Conservation (phyloP, 2,113 vertebrate species). For the Pantherophis guttatus region DNA sequence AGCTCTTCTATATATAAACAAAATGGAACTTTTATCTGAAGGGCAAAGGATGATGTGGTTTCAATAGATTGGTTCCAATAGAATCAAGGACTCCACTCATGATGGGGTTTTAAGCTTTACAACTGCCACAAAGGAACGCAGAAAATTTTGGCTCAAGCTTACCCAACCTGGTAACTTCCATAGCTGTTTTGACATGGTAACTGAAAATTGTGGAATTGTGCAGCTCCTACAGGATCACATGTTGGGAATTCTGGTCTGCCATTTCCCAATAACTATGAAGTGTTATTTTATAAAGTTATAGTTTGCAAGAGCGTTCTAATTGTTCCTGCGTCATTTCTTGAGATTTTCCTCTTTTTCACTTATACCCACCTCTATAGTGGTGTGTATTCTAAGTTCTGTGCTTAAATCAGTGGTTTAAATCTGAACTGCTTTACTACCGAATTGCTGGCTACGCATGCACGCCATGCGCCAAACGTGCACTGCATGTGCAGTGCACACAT, state of each 20-base stretch:
- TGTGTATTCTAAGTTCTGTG: not conserved
- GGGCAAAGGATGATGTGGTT: not conserved
- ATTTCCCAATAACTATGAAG: conserved; percentile 5
- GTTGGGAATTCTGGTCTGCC: not conserved
- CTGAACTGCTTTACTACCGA: too few species aligned
- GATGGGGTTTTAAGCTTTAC: not conserved
- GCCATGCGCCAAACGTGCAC: too few species aligned
- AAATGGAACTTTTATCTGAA: conserved; percentile 8
- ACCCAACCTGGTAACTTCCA: not conserved
- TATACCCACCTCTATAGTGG: not conserved
- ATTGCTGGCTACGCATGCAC: too few species aligned
- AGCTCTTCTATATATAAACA: conserved; percentile 21
- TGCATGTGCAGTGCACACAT: too few species aligned
- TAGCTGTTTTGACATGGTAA: not conserved
- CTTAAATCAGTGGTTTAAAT: too few species aligned
- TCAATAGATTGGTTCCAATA: not conserved
- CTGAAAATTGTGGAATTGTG: not conserved
- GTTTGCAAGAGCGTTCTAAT: not conserved
- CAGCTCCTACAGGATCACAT: not conserved
- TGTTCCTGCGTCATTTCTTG: not conserved
- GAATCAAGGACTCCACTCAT: not conserved
- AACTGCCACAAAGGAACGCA: not conserved
- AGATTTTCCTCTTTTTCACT: not conserved
- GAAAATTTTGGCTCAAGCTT: not conserved
- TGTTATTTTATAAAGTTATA: not conserved